Evolutionary conservation across 2,113 vertebrate species (phyloP).

Genomic region (Chinchilla lanigera): DNA sequence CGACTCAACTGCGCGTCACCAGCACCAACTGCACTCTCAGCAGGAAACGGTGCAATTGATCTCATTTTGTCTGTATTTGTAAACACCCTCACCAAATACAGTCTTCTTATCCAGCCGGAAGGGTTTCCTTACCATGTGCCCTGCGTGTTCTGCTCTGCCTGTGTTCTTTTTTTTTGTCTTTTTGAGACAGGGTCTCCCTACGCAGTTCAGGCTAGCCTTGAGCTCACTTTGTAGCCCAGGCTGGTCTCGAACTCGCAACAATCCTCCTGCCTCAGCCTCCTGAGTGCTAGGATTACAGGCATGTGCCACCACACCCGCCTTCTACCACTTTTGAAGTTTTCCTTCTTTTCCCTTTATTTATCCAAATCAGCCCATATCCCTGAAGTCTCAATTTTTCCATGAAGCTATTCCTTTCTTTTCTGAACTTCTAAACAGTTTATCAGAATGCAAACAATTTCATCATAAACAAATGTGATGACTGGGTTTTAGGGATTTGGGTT

Average conservation of each 20-base stretch:
- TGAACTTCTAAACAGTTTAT: background rate
- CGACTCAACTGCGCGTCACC: background rate
- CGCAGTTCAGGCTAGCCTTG: too few relatives aligned
- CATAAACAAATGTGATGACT: background rate
- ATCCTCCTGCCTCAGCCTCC: too few relatives aligned
- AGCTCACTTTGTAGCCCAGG: too few relatives aligned
- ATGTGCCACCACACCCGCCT: too few relatives aligned
- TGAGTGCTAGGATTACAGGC: too few relatives aligned
- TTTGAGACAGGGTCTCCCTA: too few relatives aligned
- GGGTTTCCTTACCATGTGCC: background rate
- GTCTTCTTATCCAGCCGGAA: background rate
- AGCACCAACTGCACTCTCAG: background rate
- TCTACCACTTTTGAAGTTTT: background rate
- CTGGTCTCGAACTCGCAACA: too few relatives aligned
- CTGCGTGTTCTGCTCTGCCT: background rate
- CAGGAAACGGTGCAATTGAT: background rate
- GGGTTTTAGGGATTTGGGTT: background rate
- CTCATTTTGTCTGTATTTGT: slow-evolving; percentile 65
- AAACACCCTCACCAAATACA: slow-evolving; percentile 24
- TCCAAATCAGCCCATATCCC: background rate
- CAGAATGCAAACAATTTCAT: background rate
- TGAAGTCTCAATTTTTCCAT: background rate
- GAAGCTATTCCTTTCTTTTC: background rate
- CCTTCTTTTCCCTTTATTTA: background rate
- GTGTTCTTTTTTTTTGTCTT: too few relatives aligned